Percentiles rank a stretch among this genome's conserved stretches.
Conservation (phyloP, 2,113 vertebrate genomes). For the Amphiprion percula region DNA sequence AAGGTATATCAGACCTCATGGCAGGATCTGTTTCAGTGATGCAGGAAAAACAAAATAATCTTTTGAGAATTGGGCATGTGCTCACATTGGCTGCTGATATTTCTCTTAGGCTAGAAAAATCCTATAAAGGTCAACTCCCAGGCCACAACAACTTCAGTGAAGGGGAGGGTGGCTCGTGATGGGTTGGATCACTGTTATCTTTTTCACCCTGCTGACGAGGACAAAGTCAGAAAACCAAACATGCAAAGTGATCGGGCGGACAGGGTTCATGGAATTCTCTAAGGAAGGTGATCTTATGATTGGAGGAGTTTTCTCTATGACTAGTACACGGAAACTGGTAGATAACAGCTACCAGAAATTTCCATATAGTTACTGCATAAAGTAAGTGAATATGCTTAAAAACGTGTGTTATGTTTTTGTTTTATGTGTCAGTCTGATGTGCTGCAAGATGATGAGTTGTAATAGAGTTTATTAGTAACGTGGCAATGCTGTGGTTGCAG, state of each 20-base stretch:
- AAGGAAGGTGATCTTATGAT: slow-evolving; percentile 75
- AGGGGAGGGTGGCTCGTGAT: slow-evolving; percentile 51
- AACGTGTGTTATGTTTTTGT: neutral
- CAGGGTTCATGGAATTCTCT: slow-evolving; percentile 69
- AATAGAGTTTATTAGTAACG: neutral
- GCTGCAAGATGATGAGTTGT: neutral
- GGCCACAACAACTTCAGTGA: slow-evolving; percentile 5
- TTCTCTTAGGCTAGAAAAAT: slow-evolving; percentile 5
- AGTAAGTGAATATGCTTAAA: slow-evolving; percentile 40
- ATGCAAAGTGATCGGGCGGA: slow-evolving; percentile 69
- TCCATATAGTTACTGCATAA: slow-evolving; percentile 55
- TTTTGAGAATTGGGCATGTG: slow-evolving; percentile 26
- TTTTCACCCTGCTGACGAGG: slow-evolving; percentile 55
- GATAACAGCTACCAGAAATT: slow-evolving; percentile 46
- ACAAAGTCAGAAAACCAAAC: slow-evolving; percentile 60
- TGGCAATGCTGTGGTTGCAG: slow-evolving; percentile 43
- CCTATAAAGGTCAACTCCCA: slow-evolving; percentile 53
- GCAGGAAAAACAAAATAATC: slow-evolving; percentile 14
- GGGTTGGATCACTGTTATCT: slow-evolving; percentile 51
- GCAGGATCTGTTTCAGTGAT: slow-evolving; percentile 1
- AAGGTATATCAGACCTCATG: neutral
- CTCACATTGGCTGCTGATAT: slow-evolving; percentile 32
- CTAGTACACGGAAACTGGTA: slow-evolving; percentile 7
- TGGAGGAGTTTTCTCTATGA: slow-evolving; percentile 72
- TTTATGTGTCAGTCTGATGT: neutral